Evolutionary conservation across 2,797 vertebrate genomes (phyloP), one percentile per base, ranked within the genome.

Genomic region (Luscinia luscinia): DNA sequence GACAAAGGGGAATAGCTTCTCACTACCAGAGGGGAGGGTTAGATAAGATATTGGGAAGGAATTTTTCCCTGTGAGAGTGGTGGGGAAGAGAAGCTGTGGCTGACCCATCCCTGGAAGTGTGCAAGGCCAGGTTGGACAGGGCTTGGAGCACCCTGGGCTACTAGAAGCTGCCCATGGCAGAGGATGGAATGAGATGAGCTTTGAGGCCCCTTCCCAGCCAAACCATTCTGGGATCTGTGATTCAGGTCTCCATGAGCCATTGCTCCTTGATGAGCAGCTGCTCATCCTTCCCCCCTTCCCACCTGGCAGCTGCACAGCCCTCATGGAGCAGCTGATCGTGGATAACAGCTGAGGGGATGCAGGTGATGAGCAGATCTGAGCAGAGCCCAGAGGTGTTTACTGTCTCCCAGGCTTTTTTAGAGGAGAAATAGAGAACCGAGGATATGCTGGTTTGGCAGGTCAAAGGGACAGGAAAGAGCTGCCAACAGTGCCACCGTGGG

Each of bases 401-500:
- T 58, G 73, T 16, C 49, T 57, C 43, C 36, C 38, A 51, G n/a
- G 41, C 24, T 8, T 6, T 72, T 83, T 67, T 38, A 45, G 59
- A 72, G 57, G 34, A 64, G 15, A 49, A 70, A 70, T 1, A 28
- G 49, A 3, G 17, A 41, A 61, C 2, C 7, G 41, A 61, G 41
- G 24, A 12, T 9, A 27, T 0, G 2, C 41, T 40, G 20, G 13
- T 27, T 40, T 76, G 46, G 46, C 36, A 49, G 21, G 58, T 45
- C 32, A 55, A 45, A n/a, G 17, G 74, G 51, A 63, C 38, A 49
- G 43, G 26, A 26, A 58, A n/a, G 46, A 21, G 46, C 36, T 23
- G 12, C 36, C 34, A 45, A 2, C 0, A 2, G 12, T 18, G 45
- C 13, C 30, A 40, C 36, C 0, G 0, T 9, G 8, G 46, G 36